Evolutionary conservation across 2,113 vertebrate species (phyloP), one percentile per base, ranked within the genome.

Genomic region (Percina caprodes): DNA sequence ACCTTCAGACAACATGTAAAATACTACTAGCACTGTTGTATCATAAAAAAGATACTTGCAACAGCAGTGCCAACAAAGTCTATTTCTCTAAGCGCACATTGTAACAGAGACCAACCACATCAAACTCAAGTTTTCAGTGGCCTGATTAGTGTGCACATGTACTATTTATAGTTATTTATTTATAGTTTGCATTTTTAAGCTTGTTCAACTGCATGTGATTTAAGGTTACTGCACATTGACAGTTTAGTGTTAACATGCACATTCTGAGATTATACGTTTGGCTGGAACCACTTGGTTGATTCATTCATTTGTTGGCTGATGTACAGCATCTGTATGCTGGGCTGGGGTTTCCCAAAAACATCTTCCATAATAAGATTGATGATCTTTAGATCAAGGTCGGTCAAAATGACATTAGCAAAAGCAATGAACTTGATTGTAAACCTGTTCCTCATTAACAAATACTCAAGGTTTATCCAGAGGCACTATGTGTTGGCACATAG

Each of bases 41-140:
- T 87, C 82, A 88, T 71, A 80, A 88, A 85, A 88, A 56, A 79
- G 82, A 90, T 77, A 80, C 58, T 66, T 46, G 46, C 35, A 82
- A 86, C 60, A 65, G 56, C 73, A 76, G 74, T 59, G 18, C 35
- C 49, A 54, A 48, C 73, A 16, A 65, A 87, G 65, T 55, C 39
- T 69, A 68, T 58, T 48, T 60, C 48, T 75, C 48, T 26, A 67
- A 58, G 74, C 48, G 13, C 46, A 65, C 9, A 16, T 59, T 65
- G 80, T 86, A 89, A 84, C 87, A 81, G 54, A 84, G 48, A 86
- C 21, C 26, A 67, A 69, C 35, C 45, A 61, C 59, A 30, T 63
- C 56, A 16, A 62, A 49, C 48, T 24, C 10, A 35, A 24, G 23
- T 58, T 65, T 80, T 48, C 42, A 61, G 13, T 52, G 26, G 65